These are phyloP conservation scores for Zele albiditarsus DNA, from an alignment of 2,888 invertebrate genomes.

Conservation along the genomic window DNA sequence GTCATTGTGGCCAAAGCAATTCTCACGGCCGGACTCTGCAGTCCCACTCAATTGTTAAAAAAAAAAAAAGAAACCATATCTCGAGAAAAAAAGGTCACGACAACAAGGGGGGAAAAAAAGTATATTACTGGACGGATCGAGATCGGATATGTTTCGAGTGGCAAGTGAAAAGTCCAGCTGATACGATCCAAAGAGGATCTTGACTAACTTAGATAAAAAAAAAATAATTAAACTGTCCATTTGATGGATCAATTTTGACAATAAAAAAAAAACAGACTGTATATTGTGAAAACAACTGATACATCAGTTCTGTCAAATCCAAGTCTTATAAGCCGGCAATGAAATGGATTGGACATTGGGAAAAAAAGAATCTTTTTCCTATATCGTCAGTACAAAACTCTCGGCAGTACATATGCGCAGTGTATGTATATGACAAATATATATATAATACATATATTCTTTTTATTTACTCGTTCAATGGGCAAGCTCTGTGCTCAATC, in stretches of 20 bases:
- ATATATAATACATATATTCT: slow-evolving; percentile 29
- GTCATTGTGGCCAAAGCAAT: slow-evolving; percentile 35
- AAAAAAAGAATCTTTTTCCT: slow-evolving; percentile 19
- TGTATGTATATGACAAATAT: not conserved
- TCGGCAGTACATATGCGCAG: slow-evolving; percentile 33
- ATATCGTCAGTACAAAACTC: slow-evolving; percentile 34
- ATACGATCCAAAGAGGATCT: slow-evolving; percentile 14
- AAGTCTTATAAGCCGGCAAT: slow-evolving; percentile 48
- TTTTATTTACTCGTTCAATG: slow-evolving; percentile 13
- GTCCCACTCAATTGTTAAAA: slow-evolving; percentile 63
- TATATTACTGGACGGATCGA: slow-evolving; percentile 44
- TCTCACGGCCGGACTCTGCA: slow-evolving; percentile 64
- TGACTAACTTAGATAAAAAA: slow-evolving; percentile 26
- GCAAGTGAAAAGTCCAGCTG: slow-evolving; percentile 63
- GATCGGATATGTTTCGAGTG: slow-evolving; percentile 54
- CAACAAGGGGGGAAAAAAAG: slow-evolving; percentile 36
- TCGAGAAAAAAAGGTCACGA: slow-evolving; percentile 17
- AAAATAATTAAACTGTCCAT: slow-evolving; percentile 22
- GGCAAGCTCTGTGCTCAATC: slow-evolving; percentile 29
- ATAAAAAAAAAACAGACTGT: slow-evolving; percentile 2
- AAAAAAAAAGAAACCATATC: slow-evolving; percentile 30
- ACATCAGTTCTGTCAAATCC: slow-evolving; percentile 31
- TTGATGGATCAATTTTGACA: slow-evolving; percentile 12
- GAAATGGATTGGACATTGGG: slow-evolving; percentile 26
- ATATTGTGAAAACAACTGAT: slow-evolving; percentile 14